Evolutionary conservation across 2,797 vertebrate species (phyloP).

Genomic region (Protosalanx chinensis): DNA sequence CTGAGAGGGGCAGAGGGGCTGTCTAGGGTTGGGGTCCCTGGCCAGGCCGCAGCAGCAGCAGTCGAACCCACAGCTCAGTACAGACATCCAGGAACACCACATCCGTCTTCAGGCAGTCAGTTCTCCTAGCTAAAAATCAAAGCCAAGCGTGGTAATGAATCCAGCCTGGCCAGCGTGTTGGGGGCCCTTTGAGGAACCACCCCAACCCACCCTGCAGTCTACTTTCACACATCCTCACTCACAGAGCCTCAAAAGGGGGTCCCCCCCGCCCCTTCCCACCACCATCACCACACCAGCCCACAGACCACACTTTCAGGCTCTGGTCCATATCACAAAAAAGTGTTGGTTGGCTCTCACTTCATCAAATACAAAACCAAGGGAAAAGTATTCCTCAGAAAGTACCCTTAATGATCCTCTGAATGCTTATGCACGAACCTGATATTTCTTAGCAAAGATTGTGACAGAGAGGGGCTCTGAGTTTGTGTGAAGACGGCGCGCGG

Average conservation of each 20-base stretch:
- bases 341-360: conserved; percentile 59
- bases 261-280: neutral
- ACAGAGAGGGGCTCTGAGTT: no score
- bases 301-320: conserved; percentile 58
- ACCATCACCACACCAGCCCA: conserved; percentile 34
- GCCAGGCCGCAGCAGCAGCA: conserved; percentile 25
- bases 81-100: conserved; percentile 32
- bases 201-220: conserved; percentile 33
- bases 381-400: conserved; percentile 36
- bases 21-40: neutral
- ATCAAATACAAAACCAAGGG: conserved; percentile 59
- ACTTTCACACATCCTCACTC: conserved; percentile 66
- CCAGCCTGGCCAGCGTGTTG: conserved; percentile 60
- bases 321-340: conserved; percentile 43
- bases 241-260: conserved; percentile 38
- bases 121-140: conserved; percentile 61
- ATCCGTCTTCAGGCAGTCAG: conserved; percentile 51
- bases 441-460: no score
- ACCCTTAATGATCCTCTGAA: neutral
- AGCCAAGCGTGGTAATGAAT: conserved; percentile 65
- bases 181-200: conserved; percentile 55
- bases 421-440: no score
- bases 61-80: conserved; percentile 25
- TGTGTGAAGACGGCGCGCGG: neutral
- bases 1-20: conserved; percentile 41